Base-by-base conservation (phyloP, 2,888 invertebrate genomes). In the Gymnosoma rotundatum region DNA sequence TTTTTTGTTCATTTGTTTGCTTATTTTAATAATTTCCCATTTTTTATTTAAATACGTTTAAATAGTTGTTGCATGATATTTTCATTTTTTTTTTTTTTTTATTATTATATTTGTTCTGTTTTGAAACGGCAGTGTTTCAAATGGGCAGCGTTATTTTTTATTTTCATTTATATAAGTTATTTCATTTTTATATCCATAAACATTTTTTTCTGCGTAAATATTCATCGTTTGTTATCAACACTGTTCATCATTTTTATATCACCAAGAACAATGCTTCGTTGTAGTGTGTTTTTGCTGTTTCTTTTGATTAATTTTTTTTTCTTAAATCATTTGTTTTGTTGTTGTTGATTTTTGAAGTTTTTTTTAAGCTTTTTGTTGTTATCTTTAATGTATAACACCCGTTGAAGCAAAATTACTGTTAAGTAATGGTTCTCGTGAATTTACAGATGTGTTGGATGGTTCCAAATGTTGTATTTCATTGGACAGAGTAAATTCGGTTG, bases 381-480 rank as follows among this genome's bases (percentile, higher is more conserved):
- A 14, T 21, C 12, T 54, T 88, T 73, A 90, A 56, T 87, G 86
- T 70, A 89, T 89, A 63, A 90, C 85, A 45, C 88, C 88, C 74
- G 87, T 88, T 48, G 90, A 89, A 64, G 90, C 88, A 52, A 88
- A 89, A 78, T 90, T 91, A 87, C 88, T 90, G 85, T 91, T 95
- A 69, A 95, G 93, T 87, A 95, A 92, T 50, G 95, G 95, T 91
- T 95, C 95, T 61, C 95, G 93, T 73, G 95, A 94, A 83, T 90
- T 92, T 86, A 89, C 92, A 63, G 92, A 91, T 72, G 91, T 91
- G 85, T 90, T 91, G 85, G 91, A 92, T 88, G 91, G 91, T 88
- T 91, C 91, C 88, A 89, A 83, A 83, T 88, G 88, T 66, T 88
- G 88, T 78, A 86, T 87, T 73, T 89, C 88, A 48, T 88, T 90